Evolutionary conservation across 1,140 invertebrate species (phyloP).

Genomic region (Limonius californicus): DNA sequence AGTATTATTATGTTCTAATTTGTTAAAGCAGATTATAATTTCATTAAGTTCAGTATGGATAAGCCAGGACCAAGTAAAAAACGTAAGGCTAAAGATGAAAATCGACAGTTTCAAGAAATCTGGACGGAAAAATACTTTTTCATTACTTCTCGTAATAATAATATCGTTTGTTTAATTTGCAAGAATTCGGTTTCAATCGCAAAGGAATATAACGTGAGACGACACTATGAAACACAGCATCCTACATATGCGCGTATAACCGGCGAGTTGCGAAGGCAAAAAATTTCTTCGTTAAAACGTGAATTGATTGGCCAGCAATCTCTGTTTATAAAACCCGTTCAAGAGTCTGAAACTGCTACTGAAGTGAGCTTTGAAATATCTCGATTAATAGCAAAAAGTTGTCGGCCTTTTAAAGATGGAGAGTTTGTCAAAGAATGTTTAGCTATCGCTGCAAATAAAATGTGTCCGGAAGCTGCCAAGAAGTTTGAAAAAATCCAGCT

Average conservation of each 20-base stretch:
- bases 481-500: constrained; percentile 30
- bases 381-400: constrained; percentile 33
- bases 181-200: constrained; percentile 12
- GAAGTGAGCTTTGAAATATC: constrained; percentile 34
- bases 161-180: constrained; percentile 20
- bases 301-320: constrained; percentile 11
- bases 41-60: too few species aligned
- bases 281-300: constrained; percentile 9
- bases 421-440: constrained; percentile 41
- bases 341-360: constrained; percentile 23
- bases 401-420: constrained; percentile 36
- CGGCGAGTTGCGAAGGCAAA: constrained; percentile 17
- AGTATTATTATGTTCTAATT: too few species aligned
- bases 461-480: constrained; percentile 33
- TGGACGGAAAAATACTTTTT: constrained; percentile 23
- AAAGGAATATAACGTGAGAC: constrained; percentile 22
- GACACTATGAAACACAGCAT: constrained; percentile 20
- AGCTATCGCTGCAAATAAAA: constrained; percentile 29
- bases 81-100: constrained; percentile 27
- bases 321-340: constrained; percentile 22
- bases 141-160: constrained; percentile 15
- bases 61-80: constrained; percentile 6
- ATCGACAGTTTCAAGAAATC: constrained; percentile 19
- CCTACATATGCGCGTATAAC: constrained; percentile 9
- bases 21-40: too few species aligned